Evolutionary conservation across 2,888 invertebrate genomes (phyloP).

Genomic region (Drosophila cognata): DNA sequence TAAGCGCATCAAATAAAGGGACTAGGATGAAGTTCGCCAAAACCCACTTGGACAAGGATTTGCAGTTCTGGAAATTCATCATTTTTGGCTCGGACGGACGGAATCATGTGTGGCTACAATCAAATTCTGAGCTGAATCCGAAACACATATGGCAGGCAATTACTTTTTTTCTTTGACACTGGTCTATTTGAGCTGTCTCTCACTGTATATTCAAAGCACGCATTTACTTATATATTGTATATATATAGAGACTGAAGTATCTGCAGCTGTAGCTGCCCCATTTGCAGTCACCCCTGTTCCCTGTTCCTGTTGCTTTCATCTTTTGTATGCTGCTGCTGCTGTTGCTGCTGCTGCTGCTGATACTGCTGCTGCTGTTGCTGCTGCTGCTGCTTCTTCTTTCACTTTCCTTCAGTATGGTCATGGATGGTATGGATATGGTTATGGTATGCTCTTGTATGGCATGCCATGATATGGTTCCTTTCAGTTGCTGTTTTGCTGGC

Average conservation of each 20-base stretch:
- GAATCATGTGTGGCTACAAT: no score
- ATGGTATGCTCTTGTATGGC: conserved; percentile 30
- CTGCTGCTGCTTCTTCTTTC: conserved; percentile 36
- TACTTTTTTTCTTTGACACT: no score
- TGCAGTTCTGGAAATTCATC: no score
- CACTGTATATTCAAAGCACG: conserved; percentile 26
- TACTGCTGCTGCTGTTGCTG: conserved; percentile 18
- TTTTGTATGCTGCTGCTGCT: conserved; percentile 53
- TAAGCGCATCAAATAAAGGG: no score
- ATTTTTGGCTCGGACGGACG: no score
- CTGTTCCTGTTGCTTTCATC: conserved; percentile 58
- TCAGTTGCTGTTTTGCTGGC: conserved; percentile 24
- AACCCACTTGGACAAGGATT: no score
- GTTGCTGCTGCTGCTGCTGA: conserved; percentile 40
- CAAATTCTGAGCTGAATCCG: no score
- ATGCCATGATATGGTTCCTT: conserved; percentile 33
- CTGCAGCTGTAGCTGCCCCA: conserved; percentile 55
- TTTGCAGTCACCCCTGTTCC: conserved; percentile 7
- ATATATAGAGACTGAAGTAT: conserved; percentile 35
- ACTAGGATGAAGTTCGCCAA: no score
- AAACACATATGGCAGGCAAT: no score
- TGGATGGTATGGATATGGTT: conserved; percentile 25
- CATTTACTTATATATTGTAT: conserved; percentile 14
- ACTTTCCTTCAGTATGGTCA: conserved; percentile 34
- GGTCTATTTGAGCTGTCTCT: no score